These are phyloP conservation scores for Euura lappo DNA, from an alignment of 1,140 invertebrate genomes.

Conservation along the genomic window DNA sequence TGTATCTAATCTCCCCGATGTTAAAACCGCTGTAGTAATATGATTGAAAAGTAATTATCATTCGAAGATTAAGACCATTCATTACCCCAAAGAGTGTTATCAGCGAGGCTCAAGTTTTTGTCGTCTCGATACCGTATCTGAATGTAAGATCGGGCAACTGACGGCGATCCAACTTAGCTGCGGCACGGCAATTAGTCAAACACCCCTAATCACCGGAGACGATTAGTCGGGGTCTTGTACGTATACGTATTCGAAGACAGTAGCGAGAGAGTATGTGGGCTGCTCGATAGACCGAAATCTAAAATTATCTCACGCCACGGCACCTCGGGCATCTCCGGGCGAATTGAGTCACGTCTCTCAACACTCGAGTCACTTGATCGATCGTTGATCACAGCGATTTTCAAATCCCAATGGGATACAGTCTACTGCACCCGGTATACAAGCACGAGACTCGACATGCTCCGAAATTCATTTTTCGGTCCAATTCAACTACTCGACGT, in stretches of 20 bases:
- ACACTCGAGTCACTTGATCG: not conserved
- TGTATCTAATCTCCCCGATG: too few relatives aligned
- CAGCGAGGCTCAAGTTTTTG: too few relatives aligned
- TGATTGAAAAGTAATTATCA: too few relatives aligned
- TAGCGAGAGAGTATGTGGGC: conserved; percentile 18
- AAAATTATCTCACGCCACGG: conserved; percentile 25
- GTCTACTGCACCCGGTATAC: too few relatives aligned
- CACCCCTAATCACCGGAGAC: conserved; percentile 1
- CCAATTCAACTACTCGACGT: too few relatives aligned
- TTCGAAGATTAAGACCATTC: too few relatives aligned
- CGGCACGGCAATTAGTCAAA: not conserved
- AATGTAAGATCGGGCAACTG: too few relatives aligned
- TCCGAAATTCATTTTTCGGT: too few relatives aligned
- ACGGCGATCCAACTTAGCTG: not conserved
- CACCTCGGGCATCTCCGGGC: conserved; percentile 24
- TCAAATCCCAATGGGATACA: not conserved
- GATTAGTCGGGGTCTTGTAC: not conserved
- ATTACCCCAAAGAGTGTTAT: too few relatives aligned
- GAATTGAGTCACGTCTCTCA: conserved; percentile 21
- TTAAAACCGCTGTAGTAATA: too few relatives aligned
- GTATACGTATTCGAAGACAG: not conserved
- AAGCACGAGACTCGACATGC: too few relatives aligned
- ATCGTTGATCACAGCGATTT: not conserved
- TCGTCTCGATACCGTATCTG: too few relatives aligned
- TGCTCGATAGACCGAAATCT: conserved; percentile 19